Evolutionary conservation across 2,888 invertebrate genomes (phyloP).

Genomic region (Harpalus rubripes): DNA sequence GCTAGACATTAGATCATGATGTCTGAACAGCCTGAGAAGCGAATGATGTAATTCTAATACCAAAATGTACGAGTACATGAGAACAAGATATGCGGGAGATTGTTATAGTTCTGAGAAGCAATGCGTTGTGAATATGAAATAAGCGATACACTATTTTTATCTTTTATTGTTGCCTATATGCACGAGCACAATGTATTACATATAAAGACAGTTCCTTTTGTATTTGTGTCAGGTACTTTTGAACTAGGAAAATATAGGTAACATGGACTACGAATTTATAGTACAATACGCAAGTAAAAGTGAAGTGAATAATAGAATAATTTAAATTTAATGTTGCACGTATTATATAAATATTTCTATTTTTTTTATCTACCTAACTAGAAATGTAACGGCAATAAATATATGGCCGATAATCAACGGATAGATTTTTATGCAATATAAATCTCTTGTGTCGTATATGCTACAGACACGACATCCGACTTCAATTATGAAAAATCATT

Average conservation of each 20-base stretch:
- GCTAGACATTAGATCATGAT: constrained; percentile 30
- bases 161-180: background rate
- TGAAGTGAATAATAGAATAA: too few relatives aligned
- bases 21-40: constrained; percentile 9
- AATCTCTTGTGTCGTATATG: too few relatives aligned
- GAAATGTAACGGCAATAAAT: too few relatives aligned
- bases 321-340: too few relatives aligned
- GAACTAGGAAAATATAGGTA: background rate
- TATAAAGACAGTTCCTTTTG: background rate
- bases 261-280: background rate
- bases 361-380: too few relatives aligned
- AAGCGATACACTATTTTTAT: background rate
- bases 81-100: constrained; percentile 2
- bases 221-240: background rate
- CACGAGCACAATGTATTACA: background rate
- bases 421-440: too few relatives aligned
- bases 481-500: too few relatives aligned
- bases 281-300: too few relatives aligned
- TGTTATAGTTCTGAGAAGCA: constrained; percentile 5
- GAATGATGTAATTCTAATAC: constrained; percentile 35
- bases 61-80: constrained; percentile 1
- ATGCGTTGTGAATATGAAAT: constrained; percentile 8
- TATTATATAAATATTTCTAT: too few relatives aligned
- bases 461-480: too few relatives aligned
- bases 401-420: too few relatives aligned